Evolutionary conservation across 2,888 invertebrate species (phyloP), one percentile per base, ranked within the genome.

Genomic region (Lathronympha strigana): DNA sequence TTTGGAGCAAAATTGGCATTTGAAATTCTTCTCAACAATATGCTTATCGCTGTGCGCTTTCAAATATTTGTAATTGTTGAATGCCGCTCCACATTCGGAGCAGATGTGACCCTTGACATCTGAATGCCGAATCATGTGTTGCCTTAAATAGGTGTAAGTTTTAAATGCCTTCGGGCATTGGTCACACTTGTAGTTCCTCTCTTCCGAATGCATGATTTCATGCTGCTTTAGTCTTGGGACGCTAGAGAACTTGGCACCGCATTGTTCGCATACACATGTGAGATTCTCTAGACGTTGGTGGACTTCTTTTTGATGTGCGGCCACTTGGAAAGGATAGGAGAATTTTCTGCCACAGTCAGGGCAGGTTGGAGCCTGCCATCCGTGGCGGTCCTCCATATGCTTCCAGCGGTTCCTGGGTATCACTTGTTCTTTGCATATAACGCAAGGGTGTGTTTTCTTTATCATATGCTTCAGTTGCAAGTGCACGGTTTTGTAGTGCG

Each of bases 1-100:
- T 62, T 84, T 82, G 2, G 74, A 76, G 51, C 87, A 88, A 25
- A 73, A 72, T 0, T 74, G 61, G 58, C 87, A 88, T 15, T 75
- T 71, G 58, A 78, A 76, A 0, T 73, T 71, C 15, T 76, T 78
- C 1, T 71, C 69, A 0, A 76, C 54, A 0, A 72, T 72, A 64
- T 84, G 84, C 15, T 68, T 72, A 0, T 53, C 11, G 13, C 19
- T 49, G 54, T 84, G 84, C 0, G 69, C 68, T 0, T 61, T 70
- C 43, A 81, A 61, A 36, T 69, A 31, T 49, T 71, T 23, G 49
- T 33, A 21, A 62, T 67, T 70, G 0, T 40, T 63, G 61, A 74
- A 75, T 1, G 73, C 69, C 19, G 80, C 82, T 0, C 80, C 80
- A 40, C 87, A 88, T 2, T 80, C 70, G 5, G 76, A 73, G 25